Evolutionary conservation across 1,140 invertebrate genomes (phyloP).

Genomic region (Acromyrmex echinatior): DNA sequence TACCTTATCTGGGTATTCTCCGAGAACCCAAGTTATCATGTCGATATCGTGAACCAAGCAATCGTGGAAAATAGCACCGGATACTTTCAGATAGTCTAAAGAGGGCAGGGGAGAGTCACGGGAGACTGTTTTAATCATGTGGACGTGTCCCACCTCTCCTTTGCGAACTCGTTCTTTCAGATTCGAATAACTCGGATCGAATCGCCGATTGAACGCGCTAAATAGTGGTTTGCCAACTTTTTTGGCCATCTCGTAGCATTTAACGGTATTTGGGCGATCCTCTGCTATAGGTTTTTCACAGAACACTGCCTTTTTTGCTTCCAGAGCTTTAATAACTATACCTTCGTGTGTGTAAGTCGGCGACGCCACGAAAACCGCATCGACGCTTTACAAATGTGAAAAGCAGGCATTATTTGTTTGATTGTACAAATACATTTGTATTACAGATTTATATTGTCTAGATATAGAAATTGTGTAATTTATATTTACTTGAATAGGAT

Average conservation of each 20-base stretch:
- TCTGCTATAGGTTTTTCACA: slow-evolving; percentile 92
- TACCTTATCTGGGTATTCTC: slow-evolving; percentile 88
- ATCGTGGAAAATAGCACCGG: slow-evolving; percentile 92
- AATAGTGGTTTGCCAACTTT: slow-evolving; percentile 88
- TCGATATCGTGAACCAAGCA: slow-evolving; percentile 92
- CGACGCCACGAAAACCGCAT: slow-evolving; percentile 88
- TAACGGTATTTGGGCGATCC: slow-evolving; percentile 85
- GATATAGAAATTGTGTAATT: too few species aligned
- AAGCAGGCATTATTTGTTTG: slow-evolving; percentile 26
- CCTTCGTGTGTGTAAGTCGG: slow-evolving; percentile 89
- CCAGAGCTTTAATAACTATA: slow-evolving; percentile 88
- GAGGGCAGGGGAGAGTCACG: slow-evolving; percentile 89
- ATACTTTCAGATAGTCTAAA: slow-evolving; percentile 88
- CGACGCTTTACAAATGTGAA: slow-evolving; percentile 84
- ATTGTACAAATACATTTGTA: background rate
- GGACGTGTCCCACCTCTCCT: slow-evolving; percentile 89
- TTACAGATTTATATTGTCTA: background rate
- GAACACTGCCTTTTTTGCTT: slow-evolving; percentile 89
- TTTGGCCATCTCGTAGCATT: slow-evolving; percentile 89
- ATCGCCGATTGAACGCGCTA: slow-evolving; percentile 90
- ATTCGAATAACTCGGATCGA: slow-evolving; percentile 89
- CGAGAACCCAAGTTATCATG: slow-evolving; percentile 88
- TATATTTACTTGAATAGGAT: too few species aligned
- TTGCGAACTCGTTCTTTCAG: slow-evolving; percentile 86
- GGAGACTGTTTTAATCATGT: slow-evolving; percentile 88